Evolutionary conservation across 1,140 invertebrate genomes (phyloP).

Genomic region (Drosophila tropicalis): DNA sequence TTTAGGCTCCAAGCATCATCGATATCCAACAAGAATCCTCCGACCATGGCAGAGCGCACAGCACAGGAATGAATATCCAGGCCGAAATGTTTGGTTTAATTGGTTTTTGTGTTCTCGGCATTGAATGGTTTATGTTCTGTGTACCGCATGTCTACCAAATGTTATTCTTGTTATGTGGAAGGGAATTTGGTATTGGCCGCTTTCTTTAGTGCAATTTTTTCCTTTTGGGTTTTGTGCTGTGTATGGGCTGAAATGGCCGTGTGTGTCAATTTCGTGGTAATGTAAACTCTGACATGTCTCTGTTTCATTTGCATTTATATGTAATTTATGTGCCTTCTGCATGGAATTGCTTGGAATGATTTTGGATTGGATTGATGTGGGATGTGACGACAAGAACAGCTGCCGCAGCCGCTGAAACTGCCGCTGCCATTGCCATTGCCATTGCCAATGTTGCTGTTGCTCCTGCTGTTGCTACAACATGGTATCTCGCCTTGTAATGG

Average conservation of each 20-base stretch:
- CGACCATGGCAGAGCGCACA: slow-evolving; percentile 5
- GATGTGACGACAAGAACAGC: slow-evolving; percentile 29
- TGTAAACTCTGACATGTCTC: slow-evolving; percentile 57
- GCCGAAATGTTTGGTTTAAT: slow-evolving; percentile 78
- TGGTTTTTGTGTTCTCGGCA: slow-evolving; percentile 67
- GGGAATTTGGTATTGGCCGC: slow-evolving; percentile 4
- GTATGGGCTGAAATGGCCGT: slow-evolving; percentile 17
- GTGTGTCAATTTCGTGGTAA: slow-evolving; percentile 59
- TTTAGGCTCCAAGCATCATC: slow-evolving; percentile 35
- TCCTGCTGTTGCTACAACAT: not conserved
- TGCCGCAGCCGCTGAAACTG: not conserved
- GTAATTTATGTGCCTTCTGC: slow-evolving; percentile 46
- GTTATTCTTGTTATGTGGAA: slow-evolving; percentile 36
- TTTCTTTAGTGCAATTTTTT: slow-evolving; percentile 49
- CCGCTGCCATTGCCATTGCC: not conserved
- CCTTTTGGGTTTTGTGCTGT: not conserved
- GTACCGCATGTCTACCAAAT: slow-evolving; percentile 34
- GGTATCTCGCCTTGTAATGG: slow-evolving; percentile 22
- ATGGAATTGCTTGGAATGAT: slow-evolving; percentile 9
- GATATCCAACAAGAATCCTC: slow-evolving; percentile 32
- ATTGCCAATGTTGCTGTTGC: not conserved
- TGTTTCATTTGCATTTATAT: slow-evolving; percentile 57
- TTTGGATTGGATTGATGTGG: slow-evolving; percentile 21
- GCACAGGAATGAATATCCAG: slow-evolving; percentile 25
- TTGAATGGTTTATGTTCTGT: slow-evolving; percentile 64